These are phyloP conservation scores for Steinernema feltiae DNA, from an alignment of 1,140 invertebrate species.

Conservation along the genomic window DNA sequence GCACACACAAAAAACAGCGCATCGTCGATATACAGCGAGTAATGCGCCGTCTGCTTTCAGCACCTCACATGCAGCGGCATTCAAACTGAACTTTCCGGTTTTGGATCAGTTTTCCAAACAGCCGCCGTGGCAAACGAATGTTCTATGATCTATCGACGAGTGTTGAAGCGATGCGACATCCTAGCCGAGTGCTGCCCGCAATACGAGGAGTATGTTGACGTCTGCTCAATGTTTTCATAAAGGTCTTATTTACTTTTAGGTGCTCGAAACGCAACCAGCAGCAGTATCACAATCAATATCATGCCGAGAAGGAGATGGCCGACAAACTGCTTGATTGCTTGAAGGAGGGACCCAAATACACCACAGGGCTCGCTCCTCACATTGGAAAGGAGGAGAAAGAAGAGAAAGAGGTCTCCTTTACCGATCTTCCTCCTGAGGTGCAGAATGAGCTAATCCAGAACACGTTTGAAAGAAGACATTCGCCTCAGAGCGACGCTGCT, in stretches of 20 bases:
- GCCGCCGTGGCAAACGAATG: not conserved
- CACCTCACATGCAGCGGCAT: not conserved
- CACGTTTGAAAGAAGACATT: not conserved
- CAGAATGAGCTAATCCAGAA: conserved; percentile 8
- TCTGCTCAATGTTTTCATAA: too few species aligned
- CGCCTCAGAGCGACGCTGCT: not conserved
- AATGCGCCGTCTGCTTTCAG: not conserved
- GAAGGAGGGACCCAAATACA: not conserved
- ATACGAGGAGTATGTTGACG: not conserved
- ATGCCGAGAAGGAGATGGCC: not conserved
- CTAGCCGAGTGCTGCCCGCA: not conserved
- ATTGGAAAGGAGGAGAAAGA: not conserved
- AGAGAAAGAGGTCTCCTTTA: not conserved
- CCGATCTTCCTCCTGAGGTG: not conserved
- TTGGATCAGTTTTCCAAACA: not conserved
- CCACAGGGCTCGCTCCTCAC: not conserved
- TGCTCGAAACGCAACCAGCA: not conserved
- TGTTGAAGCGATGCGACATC: not conserved
- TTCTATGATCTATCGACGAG: not conserved
- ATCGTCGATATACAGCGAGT: not conserved
- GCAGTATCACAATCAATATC: not conserved
- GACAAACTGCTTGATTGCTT: not conserved
- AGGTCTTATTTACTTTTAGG: not conserved
- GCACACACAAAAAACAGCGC: not conserved
- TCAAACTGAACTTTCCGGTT: not conserved